Percentiles rank a stretch among this genome's conserved stretches.
These are phyloP conservation scores for Ochotona princeps DNA, from an alignment of 2,113 vertebrate species.

Conservation along the genomic window DNA sequence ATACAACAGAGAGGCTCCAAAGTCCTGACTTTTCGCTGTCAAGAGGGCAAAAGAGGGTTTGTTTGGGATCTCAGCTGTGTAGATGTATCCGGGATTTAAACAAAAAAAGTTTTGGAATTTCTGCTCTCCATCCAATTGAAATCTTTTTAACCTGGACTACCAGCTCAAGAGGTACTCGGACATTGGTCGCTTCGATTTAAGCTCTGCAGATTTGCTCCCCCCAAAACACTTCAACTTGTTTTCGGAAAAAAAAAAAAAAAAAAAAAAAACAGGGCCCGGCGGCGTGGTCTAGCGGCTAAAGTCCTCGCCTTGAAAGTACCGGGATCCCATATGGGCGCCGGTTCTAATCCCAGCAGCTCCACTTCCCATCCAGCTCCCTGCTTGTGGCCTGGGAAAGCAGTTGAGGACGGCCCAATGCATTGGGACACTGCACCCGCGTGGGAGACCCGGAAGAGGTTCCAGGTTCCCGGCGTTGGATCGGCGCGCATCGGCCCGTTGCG, in stretches of 20 bases:
- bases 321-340: no score
- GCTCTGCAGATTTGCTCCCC: not conserved
- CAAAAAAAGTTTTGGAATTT: not conserved
- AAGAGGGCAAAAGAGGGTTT: not conserved
- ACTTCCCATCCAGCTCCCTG: no score
- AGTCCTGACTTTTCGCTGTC: not conserved
- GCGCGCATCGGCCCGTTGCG: no score
- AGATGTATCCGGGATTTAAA: not conserved
- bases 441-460: no score
- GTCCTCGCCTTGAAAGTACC: no score
- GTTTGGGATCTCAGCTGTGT: not conserved
- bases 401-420: no score
- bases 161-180: not conserved
- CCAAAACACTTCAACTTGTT: not conserved
- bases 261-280: no score
- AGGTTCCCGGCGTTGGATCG: no score
- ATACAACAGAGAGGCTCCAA: not conserved
- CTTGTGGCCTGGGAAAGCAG: no score
- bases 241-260: not conserved
- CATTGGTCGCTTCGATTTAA: not conserved
- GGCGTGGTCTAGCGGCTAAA: no score
- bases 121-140: accelerated
- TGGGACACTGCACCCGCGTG: no score
- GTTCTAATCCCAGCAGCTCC: no score
- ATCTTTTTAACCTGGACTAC: not conserved